A percentile compares a stretch with the other conserved stretches of the same genome.
Conservation (phyloP, 2,113 vertebrate genomes). For the Tonatia bakeri region DNA sequence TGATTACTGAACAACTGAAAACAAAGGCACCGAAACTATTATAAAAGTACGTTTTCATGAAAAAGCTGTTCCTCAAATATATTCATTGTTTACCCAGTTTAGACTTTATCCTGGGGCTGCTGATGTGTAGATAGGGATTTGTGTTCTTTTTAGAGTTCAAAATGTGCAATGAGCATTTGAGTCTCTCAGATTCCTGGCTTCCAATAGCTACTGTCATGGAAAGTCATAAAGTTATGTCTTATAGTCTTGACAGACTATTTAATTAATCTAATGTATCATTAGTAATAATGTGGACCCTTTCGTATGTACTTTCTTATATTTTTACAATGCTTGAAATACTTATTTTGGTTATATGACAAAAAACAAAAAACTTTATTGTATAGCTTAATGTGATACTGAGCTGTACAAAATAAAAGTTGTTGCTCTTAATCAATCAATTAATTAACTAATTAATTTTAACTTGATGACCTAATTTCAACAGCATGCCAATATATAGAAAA, state of each 20-base stretch:
- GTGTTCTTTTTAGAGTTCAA: neutral
- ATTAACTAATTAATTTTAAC: neutral
- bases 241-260: neutral
- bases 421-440: neutral
- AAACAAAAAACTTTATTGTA: neutral
- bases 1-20: neutral
- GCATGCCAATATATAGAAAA: neutral
- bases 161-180: neutral
- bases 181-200: neutral
- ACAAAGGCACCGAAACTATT: neutral
- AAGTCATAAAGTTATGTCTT: neutral
- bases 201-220: neutral
- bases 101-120: neutral
- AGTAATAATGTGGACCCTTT: neutral
- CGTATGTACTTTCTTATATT: neutral
- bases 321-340: neutral
- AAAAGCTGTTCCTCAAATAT: neutral
- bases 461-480: neutral
- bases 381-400: neutral
- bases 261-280: neutral
- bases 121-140: neutral
- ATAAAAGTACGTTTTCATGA: neutral
- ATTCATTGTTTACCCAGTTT: neutral
- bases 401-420: neutral
- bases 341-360: neutral